These are phyloP conservation scores for Edolisoma coerulescens DNA, from an alignment of 2,113 vertebrate species.

Conservation along the genomic window DNA sequence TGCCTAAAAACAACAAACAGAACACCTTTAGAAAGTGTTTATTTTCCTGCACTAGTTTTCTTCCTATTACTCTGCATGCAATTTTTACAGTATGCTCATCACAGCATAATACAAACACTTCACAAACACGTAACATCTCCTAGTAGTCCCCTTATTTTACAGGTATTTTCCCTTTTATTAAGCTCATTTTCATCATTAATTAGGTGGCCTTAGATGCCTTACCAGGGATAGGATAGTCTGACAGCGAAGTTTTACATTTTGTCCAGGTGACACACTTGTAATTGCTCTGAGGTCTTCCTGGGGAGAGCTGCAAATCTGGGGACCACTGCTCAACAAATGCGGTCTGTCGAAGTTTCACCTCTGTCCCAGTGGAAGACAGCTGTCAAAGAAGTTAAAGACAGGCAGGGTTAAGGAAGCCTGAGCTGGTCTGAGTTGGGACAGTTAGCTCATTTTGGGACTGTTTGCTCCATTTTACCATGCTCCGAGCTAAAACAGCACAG, in stretches of 20 bases:
- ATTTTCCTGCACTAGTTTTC: background rate
- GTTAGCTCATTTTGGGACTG: background rate
- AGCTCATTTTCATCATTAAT: background rate
- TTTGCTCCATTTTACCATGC: background rate
- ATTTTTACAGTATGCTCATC: background rate
- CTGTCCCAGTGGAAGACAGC: background rate
- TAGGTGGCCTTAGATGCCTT: background rate
- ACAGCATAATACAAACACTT: background rate
- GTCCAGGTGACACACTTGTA: background rate
- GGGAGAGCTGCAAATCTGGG: background rate
- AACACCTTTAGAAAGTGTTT: background rate
- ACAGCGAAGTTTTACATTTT: background rate
- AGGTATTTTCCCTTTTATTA: background rate
- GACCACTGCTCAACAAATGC: background rate
- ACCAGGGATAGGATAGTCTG: background rate
- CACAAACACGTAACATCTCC: background rate
- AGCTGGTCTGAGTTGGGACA: background rate
- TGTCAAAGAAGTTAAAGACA: background rate
- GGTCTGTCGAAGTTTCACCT: background rate
- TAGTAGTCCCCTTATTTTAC: background rate
- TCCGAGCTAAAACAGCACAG: background rate
- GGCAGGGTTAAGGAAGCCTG: background rate
- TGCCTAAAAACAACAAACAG: background rate
- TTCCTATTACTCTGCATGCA: background rate
- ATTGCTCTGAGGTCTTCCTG: background rate